Base-by-base conservation (phyloP, 1,140 invertebrate genomes). In the Bombus superbus region DNA sequence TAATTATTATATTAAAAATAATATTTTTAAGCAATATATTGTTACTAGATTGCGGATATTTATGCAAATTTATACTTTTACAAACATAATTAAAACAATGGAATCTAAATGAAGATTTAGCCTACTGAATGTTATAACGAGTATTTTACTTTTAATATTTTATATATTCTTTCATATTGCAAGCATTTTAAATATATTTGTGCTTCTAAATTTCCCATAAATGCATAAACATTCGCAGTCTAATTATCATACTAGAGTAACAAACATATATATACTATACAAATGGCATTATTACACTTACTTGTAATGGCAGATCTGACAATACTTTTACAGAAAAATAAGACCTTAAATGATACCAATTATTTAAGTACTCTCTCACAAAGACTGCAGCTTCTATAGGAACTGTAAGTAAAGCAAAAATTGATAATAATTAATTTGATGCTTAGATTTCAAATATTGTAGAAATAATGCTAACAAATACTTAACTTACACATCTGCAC, bases 291-390 rank as follows among this genome's bases (percentile, higher is more conserved):
- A 76, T 40, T 32, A 32, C 13, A 76, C 92, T 92, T 93, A 98
- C 97, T 96, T 98, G 98, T 91, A 98, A 96, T 4, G 98, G 98
- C 87, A 98, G 93, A 94, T 99, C 98, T 0, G 98, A 97, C 78
- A 98, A 92, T n/a, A 98, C 96, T 95, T 98, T 98, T 8, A 98
- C 97, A 25, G 97, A 94, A 89, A 98, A 98, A 93, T 99, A 99
- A 0, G 97, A 96, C 71, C 96, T 96, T 10, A 98, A 93, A 28
- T 97, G 97, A 92, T 99, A 99, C 98, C 98, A 99, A 91, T 98
- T 98, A 93, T 99, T 99, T 35, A 97, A 95, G 95, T 98, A 97
- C 94, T 99, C 98, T 90, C 98, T 96, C n/a, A 98, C 93, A 89
- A 98, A 97, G 0, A 98, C 98, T n/a, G 96, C 95, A 86, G 98